Percentiles rank a stretch among this genome's conserved stretches.
phyloP scores from a whole-genome alignment of 2,113 vertebrate species.

The Petromus typicus region DNA sequence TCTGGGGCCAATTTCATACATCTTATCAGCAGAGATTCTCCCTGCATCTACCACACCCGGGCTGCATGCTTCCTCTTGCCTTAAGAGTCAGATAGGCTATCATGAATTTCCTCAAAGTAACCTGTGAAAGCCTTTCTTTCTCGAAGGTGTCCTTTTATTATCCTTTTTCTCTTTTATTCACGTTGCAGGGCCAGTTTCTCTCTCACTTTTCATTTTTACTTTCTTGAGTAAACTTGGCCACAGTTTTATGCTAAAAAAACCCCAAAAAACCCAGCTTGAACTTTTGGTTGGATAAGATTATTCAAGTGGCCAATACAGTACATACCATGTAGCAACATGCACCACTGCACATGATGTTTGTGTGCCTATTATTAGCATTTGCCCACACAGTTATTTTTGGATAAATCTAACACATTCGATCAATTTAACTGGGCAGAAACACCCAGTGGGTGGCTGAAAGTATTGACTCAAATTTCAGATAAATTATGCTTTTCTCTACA shows the following conservation, averaged over 20 bases:
- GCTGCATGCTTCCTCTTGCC: neutral
- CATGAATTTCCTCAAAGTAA: neutral
- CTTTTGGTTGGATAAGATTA: neutral
- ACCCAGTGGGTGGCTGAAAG: neutral
- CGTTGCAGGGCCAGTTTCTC: neutral
- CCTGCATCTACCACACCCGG: neutral
- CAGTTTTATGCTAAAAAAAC: neutral
- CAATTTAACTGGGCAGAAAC: neutral
- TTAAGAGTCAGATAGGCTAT: neutral
- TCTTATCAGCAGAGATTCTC: neutral
- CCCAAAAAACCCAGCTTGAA: neutral
- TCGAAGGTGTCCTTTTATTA: neutral
- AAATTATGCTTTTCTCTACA: neutral
- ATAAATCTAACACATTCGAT: neutral
- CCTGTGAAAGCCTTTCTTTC: neutral
- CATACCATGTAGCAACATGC: neutral
- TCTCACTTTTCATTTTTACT: neutral
- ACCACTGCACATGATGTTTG: too few species aligned
- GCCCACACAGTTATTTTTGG: neutral
- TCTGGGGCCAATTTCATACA: neutral
- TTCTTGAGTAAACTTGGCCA: neutral
- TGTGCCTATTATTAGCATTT: neutral
- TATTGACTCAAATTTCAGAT: neutral
- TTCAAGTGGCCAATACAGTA: neutral
- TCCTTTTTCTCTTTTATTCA: neutral